Base-by-base conservation (phyloP, 1,140 invertebrate species). In the Pachypsylla venusta region DNA sequence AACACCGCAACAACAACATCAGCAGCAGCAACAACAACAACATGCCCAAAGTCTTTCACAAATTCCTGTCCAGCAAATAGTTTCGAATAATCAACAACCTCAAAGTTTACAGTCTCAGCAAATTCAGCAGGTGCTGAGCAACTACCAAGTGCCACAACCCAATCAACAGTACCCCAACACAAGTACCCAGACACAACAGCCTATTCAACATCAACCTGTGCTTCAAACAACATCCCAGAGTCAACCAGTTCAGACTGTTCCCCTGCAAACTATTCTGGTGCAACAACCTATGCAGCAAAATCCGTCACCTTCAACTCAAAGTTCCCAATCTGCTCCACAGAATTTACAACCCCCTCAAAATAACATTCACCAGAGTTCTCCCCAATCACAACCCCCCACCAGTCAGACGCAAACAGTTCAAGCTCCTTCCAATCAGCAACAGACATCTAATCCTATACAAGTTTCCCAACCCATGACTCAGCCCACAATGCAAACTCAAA, bases 31-130 rank as follows among this genome's bases (percentile, higher is more conserved):
- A 12, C 30, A 35, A 57, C 74, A 75, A 56, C 66, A 69, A 57
- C 66, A 64, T 25, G 60, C 65, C 22, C 66, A 69, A 63, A 66
- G 63, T 59, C 22, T 66, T 66, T 12, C 72, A 68, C 63, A 74
- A 73, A 65, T 74, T 73, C 58, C 71, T 60, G 60, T 59, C 19
- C 62, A 63, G 24, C 62, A 63, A 39, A 40, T 63, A 30, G 24
- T 54, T n/a, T 59, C 57, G 53, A 54, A 48, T 16, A 54, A 56
- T 26, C 59, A 61, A 42, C 56, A 60, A 53, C 60, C 64, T 56
- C 62, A 62, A 26, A 58, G 60, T 19, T 58, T 60, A 30, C 53
- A 30, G 5, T 54, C 54, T 57, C 60, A 61, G 53, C 65, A 63
- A 54, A 54, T 57, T 2, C 62, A 65, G 22, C 61, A 53, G 30